A percentile compares a stretch with the other conserved stretches of the same genome.
phyloP scores from a whole-genome alignment of 1,140 invertebrate species.

The Caenorhabditis remanei region DNA sequence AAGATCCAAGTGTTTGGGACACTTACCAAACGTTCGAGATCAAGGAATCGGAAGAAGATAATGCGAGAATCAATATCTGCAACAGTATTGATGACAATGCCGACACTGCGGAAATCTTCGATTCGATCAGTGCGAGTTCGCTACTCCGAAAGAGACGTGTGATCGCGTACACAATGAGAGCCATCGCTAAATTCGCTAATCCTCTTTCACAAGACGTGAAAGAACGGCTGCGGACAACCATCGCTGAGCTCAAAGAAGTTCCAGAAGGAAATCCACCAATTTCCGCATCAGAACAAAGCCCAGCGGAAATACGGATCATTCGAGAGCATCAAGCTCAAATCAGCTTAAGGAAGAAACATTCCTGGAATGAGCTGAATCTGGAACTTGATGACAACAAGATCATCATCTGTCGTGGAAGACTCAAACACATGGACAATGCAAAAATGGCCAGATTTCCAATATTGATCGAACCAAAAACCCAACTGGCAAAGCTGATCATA shows the following conservation, averaged over 20 bases:
- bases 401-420: slow-evolving; percentile 29
- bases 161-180: background rate
- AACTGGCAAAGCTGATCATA: slow-evolving; percentile 56
- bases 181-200: background rate
- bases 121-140: background rate
- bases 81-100: background rate
- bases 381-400: background rate
- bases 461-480: slow-evolving; percentile 18
- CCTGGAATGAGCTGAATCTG: background rate
- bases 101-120: background rate
- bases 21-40: background rate
- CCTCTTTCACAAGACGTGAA: background rate
- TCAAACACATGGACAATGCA: slow-evolving; percentile 39
- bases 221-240: background rate
- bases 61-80: background rate
- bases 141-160: background rate
- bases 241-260: background rate
- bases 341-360: background rate
- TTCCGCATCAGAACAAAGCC: background rate
- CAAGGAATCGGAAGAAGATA: background rate
- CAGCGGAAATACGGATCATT: background rate
- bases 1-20: background rate
- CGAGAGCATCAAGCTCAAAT: slow-evolving; percentile 41
- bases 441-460: slow-evolving; percentile 40
- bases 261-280: background rate